These are phyloP conservation scores for Hetaerina titia DNA, from an alignment of 2,888 invertebrate species.

Conservation along the genomic window DNA sequence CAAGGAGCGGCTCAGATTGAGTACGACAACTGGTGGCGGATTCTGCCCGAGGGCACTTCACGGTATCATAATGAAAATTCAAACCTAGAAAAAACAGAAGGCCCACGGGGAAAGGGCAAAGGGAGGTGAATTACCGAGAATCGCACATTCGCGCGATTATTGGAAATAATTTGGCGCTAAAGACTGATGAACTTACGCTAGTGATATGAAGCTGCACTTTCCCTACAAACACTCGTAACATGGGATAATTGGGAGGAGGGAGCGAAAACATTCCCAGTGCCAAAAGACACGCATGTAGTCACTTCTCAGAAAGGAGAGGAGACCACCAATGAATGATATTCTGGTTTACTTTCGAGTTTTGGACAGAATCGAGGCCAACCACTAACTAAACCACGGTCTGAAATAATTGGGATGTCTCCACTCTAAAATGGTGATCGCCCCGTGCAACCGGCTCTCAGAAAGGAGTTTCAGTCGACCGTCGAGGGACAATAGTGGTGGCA, in stretches of 20 bases:
- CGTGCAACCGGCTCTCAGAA: not conserved
- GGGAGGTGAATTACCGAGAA: no score
- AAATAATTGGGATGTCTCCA: constrained; percentile 4
- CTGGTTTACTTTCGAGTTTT: not conserved
- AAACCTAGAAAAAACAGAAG: not conserved
- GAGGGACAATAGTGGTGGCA: not conserved
- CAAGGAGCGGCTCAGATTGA: not conserved
- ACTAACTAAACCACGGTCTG: not conserved
- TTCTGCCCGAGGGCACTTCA: not conserved
- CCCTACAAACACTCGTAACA: not conserved
- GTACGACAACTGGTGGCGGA: not conserved
- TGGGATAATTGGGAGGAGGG: not conserved
- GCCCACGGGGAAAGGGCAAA: not conserved
- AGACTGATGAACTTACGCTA: no score
- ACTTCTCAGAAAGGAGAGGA: not conserved
- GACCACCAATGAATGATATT: not conserved
- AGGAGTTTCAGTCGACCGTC: not conserved
- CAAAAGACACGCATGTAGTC: not conserved
- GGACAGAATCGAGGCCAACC: not conserved
- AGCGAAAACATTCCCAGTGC: not conserved
- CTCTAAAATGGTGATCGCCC: not conserved
- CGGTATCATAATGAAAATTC: not conserved
- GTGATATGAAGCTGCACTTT: no score
- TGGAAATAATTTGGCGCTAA: no score
- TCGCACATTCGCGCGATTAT: no score